A percentile compares a stretch with the other conserved stretches of the same genome.
These are phyloP conservation scores for Lanistes nyassanus DNA, from an alignment of 1,140 invertebrate genomes.

Conservation along the genomic window DNA sequence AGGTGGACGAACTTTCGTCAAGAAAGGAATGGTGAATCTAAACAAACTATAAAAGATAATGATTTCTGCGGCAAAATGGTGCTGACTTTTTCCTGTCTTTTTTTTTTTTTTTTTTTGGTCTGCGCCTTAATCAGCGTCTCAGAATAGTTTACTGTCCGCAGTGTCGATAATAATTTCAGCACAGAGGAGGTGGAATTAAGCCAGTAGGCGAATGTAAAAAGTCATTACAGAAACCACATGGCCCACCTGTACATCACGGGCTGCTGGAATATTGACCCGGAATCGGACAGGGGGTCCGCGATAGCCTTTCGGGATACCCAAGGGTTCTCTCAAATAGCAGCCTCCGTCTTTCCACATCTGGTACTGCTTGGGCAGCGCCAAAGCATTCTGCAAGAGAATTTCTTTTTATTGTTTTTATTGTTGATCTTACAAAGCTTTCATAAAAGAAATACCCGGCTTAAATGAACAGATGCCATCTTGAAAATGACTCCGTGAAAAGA, in stretches of 20 bases:
- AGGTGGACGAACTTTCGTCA: too few species aligned
- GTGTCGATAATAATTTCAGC: neutral
- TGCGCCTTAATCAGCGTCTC: neutral
- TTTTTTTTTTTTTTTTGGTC: neutral
- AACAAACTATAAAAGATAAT: neutral
- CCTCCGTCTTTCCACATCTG: slow-evolving; percentile 65
- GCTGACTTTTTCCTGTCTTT: neutral
- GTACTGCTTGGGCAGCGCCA: slow-evolving; percentile 64
- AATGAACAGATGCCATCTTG: too few species aligned
- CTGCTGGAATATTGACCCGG: slow-evolving; percentile 50
- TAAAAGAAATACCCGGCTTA: too few species aligned
- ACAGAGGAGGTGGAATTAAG: neutral
- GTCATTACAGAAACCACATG: neutral
- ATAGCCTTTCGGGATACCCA: slow-evolving; percentile 46
- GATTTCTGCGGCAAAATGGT: neutral
- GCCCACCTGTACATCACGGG: slow-evolving; percentile 53
- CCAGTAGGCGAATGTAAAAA: too few species aligned
- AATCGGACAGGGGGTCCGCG: slow-evolving; percentile 49
- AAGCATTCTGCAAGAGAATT: slow-evolving; percentile 19
- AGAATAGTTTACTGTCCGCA: neutral
- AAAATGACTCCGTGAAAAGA: too few species aligned
- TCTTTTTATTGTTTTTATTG: neutral
- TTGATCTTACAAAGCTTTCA: too few species aligned
- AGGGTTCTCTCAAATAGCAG: slow-evolving; percentile 61
- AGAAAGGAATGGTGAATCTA: neutral